These are phyloP conservation scores for Platygyra sinensis DNA, from an alignment of 64 coral and sea anemone genomes.

Conservation along the genomic window DNA sequence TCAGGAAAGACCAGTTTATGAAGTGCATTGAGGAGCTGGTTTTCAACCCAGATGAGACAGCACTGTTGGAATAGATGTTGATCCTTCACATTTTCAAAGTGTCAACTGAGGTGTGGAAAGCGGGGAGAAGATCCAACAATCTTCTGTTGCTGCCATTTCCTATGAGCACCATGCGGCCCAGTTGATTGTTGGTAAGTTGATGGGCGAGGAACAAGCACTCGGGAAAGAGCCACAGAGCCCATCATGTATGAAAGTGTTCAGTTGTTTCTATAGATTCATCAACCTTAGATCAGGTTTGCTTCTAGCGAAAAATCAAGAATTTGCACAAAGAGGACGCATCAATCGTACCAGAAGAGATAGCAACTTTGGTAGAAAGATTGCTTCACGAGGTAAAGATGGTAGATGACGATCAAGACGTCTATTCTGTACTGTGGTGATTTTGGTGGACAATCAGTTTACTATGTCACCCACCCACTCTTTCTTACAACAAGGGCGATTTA, in stretches of 20 bases:
- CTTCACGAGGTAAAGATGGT: neutral
- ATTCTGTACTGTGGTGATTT: conserved; percentile 32
- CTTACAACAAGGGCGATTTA: conserved; percentile 23
- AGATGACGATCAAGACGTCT: neutral
- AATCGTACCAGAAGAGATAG: conserved; percentile 5
- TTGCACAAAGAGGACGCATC: neutral
- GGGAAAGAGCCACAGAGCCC: neutral
- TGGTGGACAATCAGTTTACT: conserved; percentile 36
- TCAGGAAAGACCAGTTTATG: conserved; percentile 37
- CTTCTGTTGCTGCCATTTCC: neutral
- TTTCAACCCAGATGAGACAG: conserved; percentile 31
- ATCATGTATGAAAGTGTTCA: neutral
- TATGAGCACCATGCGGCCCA: conserved; percentile 20
- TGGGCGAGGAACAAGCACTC: neutral
- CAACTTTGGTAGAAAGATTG: neutral
- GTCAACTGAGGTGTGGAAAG: conserved; percentile 15
- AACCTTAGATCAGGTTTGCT: neutral
- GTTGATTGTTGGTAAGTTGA: neutral
- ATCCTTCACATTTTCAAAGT: conserved; percentile 19
- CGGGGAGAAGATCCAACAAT: neutral
- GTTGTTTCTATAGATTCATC: neutral
- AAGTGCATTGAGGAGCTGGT: conserved; percentile 10
- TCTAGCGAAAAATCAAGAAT: neutral
- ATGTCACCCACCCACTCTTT: conserved; percentile 31
- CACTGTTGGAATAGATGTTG: conserved; percentile 24